Evolutionary conservation across 35 echinoderm and acorn worm species (phyloP).

Genomic region (Hemicentrotus pulcherrimus): DNA sequence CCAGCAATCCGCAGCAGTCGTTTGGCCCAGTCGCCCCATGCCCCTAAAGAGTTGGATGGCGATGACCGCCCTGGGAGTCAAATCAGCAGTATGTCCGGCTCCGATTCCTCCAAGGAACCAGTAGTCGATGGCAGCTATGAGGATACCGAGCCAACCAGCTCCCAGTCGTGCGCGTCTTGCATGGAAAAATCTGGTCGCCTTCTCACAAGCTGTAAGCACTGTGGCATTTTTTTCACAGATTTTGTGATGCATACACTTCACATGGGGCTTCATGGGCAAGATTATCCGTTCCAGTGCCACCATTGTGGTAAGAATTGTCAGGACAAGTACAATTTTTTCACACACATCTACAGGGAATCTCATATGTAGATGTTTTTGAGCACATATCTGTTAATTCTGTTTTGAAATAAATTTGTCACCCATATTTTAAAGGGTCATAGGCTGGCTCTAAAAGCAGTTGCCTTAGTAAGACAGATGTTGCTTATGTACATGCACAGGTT

Average conservation of each 20-base stretch:
- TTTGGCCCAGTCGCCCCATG: not conserved
- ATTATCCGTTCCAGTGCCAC: constrained; percentile 74
- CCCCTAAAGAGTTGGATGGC: not conserved
- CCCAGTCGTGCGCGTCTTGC: constrained; percentile 27
- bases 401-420: not conserved
- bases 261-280: constrained; percentile 79
- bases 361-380: constrained; percentile 46
- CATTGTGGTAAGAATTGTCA: constrained; percentile 67
- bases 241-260: constrained; percentile 86
- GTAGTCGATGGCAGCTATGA: constrained; percentile 25
- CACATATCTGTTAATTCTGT: not conserved
- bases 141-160: constrained; percentile 33
- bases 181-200: constrained; percentile 46
- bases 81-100: constrained; percentile 40
- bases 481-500: not conserved
- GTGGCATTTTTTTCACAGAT: constrained; percentile 71
- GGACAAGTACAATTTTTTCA: constrained; percentile 80
- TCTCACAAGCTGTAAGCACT: constrained; percentile 57
- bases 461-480: not conserved
- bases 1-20: constrained; percentile 23
- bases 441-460: not conserved
- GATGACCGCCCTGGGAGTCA: constrained; percentile 40
- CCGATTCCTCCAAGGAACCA: constrained; percentile 24
- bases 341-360: constrained; percentile 72
- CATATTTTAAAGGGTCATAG: not conserved